These are phyloP conservation scores for Arctia plantaginis DNA, from an alignment of 2,888 invertebrate species.

Conservation along the genomic window DNA sequence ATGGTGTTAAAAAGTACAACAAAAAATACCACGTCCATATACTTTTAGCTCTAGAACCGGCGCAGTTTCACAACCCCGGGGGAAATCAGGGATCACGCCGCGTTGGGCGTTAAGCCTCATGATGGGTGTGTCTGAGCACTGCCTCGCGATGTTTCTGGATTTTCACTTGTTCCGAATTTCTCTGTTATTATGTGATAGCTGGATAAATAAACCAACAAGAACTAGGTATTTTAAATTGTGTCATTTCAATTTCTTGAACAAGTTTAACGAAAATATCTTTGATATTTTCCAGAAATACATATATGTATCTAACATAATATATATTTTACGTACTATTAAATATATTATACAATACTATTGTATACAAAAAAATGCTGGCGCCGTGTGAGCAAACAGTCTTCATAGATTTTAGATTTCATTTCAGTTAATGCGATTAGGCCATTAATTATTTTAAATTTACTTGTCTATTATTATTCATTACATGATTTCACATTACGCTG, in stretches of 20 bases:
- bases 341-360: no score
- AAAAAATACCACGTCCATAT: conserved; percentile 48
- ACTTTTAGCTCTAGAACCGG: conserved; percentile 31
- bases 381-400: no score
- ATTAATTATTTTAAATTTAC: no score
- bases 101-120: conserved; percentile 72
- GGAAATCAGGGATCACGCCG: conserved; percentile 74
- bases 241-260: neutral
- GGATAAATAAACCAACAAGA: conserved; percentile 19
- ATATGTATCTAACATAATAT: no score
- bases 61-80: conserved; percentile 56
- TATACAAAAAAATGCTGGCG: no score
- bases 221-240: neutral
- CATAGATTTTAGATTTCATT: no score
- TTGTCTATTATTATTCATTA: no score
- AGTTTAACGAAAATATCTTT: neutral
- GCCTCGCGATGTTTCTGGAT: conserved; percentile 42
- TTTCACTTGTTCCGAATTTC: conserved; percentile 45
- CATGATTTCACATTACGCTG: no score
- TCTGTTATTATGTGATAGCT: conserved; percentile 48
- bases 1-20: conserved; percentile 4
- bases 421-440: no score
- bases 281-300: neutral
- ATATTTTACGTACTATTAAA: no score
- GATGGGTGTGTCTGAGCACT: conserved; percentile 60